Base-by-base conservation (phyloP, 1,140 invertebrate species). In the Maniola jurtina region DNA sequence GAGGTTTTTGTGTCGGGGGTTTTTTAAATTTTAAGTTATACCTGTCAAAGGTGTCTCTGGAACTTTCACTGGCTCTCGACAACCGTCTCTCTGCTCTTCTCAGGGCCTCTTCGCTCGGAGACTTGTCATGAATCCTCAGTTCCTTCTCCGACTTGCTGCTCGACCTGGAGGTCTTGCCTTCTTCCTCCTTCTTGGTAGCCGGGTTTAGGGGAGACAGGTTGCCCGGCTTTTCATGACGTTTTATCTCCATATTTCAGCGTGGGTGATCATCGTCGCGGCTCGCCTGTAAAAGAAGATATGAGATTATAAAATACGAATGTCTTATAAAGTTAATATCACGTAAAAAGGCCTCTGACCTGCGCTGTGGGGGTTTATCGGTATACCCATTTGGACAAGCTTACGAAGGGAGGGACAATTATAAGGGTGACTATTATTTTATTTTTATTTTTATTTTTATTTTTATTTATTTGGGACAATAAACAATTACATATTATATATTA, bases 221-320 rank as follows among this genome's bases (percentile, higher is more conserved):
- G 81, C 84, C 85, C 68, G 81, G 71, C 68, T 87, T 88, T n/a
- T 89, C 85, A 73, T 78, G 74, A 58, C 83, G 84, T 75, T 88
- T 89, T 81, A 89, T 77, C 85, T 89, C 87, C 85, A 89, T 88
- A 77, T 78, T 79, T 79, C 68, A 55, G 45, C 70, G 61, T 75
- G 60, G 64, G 61, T 59, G 56, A 70, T 76, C 84, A 84, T 88
- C 71, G 45, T 86, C 68, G 64, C 64, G 45, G 71, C 58, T 70
- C 71, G 60, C 64, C 81, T 84, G 73, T 15, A 73, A n/a, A n/a
- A n/a, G 79, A 62, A 68, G 50, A 59, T 64, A 16, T 15, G 11
- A 15, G 6, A 50, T 16, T 25, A 2, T 50, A 50, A 47, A 47
- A 6, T 47, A 0, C 10, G 10, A n/a, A 3, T n/a, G 11, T 47